Conservation (phyloP, 1,140 invertebrate species). For the Callitettix versicolor region DNA sequence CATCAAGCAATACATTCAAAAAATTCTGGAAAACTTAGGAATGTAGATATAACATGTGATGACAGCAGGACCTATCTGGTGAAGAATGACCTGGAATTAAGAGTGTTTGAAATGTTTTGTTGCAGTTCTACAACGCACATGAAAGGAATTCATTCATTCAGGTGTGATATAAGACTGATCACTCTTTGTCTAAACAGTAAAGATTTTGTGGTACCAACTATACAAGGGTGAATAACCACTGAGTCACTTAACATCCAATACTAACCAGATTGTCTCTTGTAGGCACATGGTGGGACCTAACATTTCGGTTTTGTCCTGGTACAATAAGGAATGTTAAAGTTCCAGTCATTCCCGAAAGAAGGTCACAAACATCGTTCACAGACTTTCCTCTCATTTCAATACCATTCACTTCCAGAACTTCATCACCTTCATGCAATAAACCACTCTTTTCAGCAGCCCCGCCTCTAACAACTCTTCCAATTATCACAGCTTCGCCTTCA, state of each 20-base stretch:
- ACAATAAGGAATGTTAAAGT: conserved; percentile 85
- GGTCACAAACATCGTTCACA: conserved; percentile 94
- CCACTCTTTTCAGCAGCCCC: conserved; percentile 92
- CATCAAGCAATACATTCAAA: too few relatives aligned
- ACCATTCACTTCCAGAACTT: conserved; percentile 93
- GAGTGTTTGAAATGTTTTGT: too few relatives aligned
- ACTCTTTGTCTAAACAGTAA: too few relatives aligned
- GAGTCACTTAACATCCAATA: too few relatives aligned
- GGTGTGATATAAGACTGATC: too few relatives aligned
- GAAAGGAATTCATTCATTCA: background rate
- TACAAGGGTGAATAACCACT: too few relatives aligned
- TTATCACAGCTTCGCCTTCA: conserved; percentile 85
- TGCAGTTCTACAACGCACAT: too few relatives aligned
- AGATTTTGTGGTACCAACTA: too few relatives aligned
- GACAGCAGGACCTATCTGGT: too few relatives aligned
- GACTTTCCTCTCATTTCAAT: conserved; percentile 92
- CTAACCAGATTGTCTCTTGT: conserved; percentile 39
- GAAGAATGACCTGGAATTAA: too few relatives aligned
- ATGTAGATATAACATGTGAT: too few relatives aligned
- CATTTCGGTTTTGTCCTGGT: conserved; percentile 35
- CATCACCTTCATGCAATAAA: conserved; percentile 89
- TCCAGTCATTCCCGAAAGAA: conserved; percentile 86
- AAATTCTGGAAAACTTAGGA: too few relatives aligned
- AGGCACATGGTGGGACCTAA: conserved; percentile 23
- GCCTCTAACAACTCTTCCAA: conserved; percentile 88